phyloP scores from a whole-genome alignment of 2,113 vertebrate genomes.

The Suricata suricatta region DNA sequence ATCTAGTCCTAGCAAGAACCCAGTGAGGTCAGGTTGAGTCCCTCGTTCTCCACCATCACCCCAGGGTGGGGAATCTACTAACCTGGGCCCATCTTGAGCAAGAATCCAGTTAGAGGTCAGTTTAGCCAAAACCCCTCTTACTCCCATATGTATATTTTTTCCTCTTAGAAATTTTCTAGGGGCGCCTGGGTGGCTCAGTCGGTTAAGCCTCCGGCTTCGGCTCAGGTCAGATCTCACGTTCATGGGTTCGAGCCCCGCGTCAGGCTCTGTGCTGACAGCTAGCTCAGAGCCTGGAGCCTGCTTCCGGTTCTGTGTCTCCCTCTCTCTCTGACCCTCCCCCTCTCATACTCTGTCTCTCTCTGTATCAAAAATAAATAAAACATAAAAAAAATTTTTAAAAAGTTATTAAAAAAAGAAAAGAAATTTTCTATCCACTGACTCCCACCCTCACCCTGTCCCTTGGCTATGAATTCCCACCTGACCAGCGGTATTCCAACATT shows the following conservation, averaged over 20 bases:
- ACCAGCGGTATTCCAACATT: background rate
- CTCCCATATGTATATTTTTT: background rate
- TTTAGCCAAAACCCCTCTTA: background rate
- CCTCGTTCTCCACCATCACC: background rate
- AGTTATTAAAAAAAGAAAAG: too few relatives aligned
- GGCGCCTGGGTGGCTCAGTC: too few relatives aligned
- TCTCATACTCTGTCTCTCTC: too few relatives aligned
- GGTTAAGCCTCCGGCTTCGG: too few relatives aligned
- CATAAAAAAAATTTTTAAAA: too few relatives aligned
- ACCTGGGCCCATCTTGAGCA: background rate
- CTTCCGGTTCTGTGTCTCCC: too few relatives aligned
- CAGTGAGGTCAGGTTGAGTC: background rate
- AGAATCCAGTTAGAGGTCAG: background rate
- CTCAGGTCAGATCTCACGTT: too few relatives aligned
- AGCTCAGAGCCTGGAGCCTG: too few relatives aligned
- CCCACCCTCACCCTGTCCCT: background rate
- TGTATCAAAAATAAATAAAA: too few relatives aligned
- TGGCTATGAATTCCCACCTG: background rate
- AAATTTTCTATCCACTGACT: background rate
- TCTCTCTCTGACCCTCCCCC: too few relatives aligned
- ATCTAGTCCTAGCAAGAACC: background rate
- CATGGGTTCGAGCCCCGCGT: too few relatives aligned
- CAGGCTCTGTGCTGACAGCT: too few relatives aligned
- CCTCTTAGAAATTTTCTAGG: background rate
- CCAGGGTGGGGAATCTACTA: background rate